phyloP scores from a whole-genome alignment of 2,797 vertebrate genomes.

The Prionace glauca region DNA sequence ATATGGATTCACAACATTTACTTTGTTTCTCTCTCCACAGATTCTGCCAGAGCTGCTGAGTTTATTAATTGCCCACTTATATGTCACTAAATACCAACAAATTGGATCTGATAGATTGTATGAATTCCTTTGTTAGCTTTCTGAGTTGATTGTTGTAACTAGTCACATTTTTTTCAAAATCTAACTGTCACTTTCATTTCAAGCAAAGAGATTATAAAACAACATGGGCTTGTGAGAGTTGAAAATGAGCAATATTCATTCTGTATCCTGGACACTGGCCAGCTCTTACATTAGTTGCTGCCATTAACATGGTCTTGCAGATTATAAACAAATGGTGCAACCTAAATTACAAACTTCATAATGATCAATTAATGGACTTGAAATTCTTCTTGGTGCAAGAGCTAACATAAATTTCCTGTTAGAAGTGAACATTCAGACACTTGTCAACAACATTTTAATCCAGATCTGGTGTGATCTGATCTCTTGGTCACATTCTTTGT shows the following conservation, averaged over 20 bases:
- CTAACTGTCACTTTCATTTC: neutral
- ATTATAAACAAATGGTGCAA: neutral
- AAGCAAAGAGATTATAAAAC: neutral
- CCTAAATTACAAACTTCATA: neutral
- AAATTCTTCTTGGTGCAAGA: neutral
- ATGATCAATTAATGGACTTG: neutral
- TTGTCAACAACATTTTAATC: neutral
- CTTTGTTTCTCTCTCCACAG: no score
- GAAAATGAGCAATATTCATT: neutral
- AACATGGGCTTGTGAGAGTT: neutral
- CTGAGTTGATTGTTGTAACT: neutral
- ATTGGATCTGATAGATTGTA: neutral
- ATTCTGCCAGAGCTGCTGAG: no score
- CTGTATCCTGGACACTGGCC: neutral
- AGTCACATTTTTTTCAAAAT: neutral
- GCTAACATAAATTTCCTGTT: neutral
- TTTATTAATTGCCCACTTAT: neutral
- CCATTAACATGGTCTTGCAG: neutral
- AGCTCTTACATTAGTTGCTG: constrained; percentile 10
- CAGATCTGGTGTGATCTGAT: neutral
- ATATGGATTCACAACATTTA: no score
- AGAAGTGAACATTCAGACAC: neutral
- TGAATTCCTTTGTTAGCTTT: neutral
- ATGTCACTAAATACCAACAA: neutral
- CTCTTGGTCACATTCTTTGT: neutral